phyloP scores from a whole-genome alignment of 2,113 vertebrate species.

The Progne subis region DNA sequence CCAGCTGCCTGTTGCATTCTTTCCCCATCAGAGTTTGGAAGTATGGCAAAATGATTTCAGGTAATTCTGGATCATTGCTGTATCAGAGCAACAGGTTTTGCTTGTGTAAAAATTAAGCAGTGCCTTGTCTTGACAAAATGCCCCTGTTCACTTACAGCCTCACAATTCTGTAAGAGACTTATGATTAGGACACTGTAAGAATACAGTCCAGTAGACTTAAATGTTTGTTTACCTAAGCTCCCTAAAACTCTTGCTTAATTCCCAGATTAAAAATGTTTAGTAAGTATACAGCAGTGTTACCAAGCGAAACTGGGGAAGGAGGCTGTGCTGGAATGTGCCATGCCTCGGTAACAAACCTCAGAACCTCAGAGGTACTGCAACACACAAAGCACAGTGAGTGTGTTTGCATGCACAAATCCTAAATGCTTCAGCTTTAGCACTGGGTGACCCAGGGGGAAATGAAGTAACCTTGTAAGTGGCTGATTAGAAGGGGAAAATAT shows the following conservation, averaged over 20 bases:
- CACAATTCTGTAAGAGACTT: not conserved
- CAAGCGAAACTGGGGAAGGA: not conserved
- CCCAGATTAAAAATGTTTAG: not conserved
- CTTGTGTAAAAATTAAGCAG: not conserved
- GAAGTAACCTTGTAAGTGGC: not conserved
- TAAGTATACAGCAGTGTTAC: not conserved
- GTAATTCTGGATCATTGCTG: not conserved
- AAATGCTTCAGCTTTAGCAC: not conserved
- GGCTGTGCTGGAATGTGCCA: not conserved
- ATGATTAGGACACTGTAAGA: not conserved
- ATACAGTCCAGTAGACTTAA: not conserved
- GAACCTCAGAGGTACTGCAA: not conserved
- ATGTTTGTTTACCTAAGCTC: not conserved
- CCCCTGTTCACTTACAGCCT: not conserved
- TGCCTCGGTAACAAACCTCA: not conserved
- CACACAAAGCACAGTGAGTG: not conserved
- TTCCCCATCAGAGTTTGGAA: not conserved
- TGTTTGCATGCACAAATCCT: not conserved
- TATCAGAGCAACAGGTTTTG: not conserved
- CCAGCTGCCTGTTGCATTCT: not conserved
- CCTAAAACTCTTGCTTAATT: not conserved
- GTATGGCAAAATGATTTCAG: not conserved
- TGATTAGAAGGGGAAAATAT: conserved; percentile 34
- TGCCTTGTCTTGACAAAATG: not conserved
- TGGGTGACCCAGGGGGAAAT: not conserved